Evolutionary conservation across 1,140 invertebrate genomes (phyloP).

Genomic region (Meloidogyne exigua): DNA sequence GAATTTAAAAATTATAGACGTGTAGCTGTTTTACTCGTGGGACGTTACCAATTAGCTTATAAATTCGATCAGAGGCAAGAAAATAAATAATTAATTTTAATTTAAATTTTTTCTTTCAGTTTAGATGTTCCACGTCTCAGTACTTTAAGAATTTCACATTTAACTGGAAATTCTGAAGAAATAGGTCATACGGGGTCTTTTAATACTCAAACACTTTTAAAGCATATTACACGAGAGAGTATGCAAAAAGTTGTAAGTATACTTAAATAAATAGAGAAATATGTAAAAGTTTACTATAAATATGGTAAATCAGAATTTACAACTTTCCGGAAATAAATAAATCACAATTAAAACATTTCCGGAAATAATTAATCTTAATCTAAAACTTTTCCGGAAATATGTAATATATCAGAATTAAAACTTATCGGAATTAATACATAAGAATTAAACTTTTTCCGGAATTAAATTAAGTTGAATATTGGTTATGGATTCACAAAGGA

Average conservation of each 20-base stretch:
- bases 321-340: background rate
- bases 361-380: background rate
- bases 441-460: background rate
- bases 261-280: no score
- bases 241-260: conserved; percentile 35
- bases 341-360: background rate
- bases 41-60: conserved; percentile 47
- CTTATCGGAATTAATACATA: background rate
- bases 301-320: background rate
- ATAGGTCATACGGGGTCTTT: conserved; percentile 27
- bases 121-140: background rate
- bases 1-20: conserved; percentile 37
- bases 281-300: no score
- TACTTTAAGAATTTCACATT: conserved; percentile 22
- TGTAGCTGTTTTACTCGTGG: conserved; percentile 34
- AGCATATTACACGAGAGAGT: conserved; percentile 36
- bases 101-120: conserved; percentile 22
- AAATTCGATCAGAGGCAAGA: conserved; percentile 36
- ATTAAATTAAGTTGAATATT: conserved; percentile 31
- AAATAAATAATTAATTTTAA: background rate
- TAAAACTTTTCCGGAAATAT: background rate
- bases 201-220: conserved; percentile 32
- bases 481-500: conserved; percentile 38
- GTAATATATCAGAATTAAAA: background rate
- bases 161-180: conserved; percentile 20